Evolutionary conservation across 2,888 invertebrate species (phyloP).

Genomic region (Bellardia bayeri): DNA sequence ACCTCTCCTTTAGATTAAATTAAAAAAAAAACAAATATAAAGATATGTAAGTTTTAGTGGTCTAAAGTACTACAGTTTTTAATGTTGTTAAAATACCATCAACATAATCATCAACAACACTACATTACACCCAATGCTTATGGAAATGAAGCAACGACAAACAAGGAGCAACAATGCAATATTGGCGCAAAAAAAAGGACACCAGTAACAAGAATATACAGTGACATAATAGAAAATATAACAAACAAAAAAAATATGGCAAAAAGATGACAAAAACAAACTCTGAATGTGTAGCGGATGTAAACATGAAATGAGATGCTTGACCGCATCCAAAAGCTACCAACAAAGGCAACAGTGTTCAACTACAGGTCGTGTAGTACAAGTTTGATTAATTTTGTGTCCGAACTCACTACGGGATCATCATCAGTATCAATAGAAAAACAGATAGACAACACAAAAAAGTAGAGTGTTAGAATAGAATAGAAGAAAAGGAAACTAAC

Average conservation of each 20-base stretch:
- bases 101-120: constrained; percentile 49
- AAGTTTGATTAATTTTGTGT: constrained; percentile 71
- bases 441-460: not conserved
- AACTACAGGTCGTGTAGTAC: constrained; percentile 68
- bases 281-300: constrained; percentile 70
- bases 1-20: not conserved
- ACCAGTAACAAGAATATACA: constrained; percentile 34
- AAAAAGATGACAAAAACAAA: constrained; percentile 60
- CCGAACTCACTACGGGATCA: constrained; percentile 61
- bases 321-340: constrained; percentile 71
- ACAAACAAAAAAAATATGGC: constrained; percentile 10
- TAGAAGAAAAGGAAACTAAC: constrained; percentile 14
- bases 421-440: constrained; percentile 47
- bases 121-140: constrained; percentile 40
- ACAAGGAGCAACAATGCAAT: constrained; percentile 42
- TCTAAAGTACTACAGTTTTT: constrained; percentile 30
- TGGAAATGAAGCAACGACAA: constrained; percentile 62
- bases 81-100: constrained; percentile 52
- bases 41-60: constrained; percentile 6
- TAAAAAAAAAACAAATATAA: not conserved
- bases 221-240: constrained; percentile 21
- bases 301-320: constrained; percentile 71
- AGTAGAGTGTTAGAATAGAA: not conserved
- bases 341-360: constrained; percentile 60
- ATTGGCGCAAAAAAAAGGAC: constrained; percentile 30